These are phyloP conservation scores for Urechis unicinctus DNA, from an alignment of 2,888 invertebrate genomes.

Conservation along the genomic window DNA sequence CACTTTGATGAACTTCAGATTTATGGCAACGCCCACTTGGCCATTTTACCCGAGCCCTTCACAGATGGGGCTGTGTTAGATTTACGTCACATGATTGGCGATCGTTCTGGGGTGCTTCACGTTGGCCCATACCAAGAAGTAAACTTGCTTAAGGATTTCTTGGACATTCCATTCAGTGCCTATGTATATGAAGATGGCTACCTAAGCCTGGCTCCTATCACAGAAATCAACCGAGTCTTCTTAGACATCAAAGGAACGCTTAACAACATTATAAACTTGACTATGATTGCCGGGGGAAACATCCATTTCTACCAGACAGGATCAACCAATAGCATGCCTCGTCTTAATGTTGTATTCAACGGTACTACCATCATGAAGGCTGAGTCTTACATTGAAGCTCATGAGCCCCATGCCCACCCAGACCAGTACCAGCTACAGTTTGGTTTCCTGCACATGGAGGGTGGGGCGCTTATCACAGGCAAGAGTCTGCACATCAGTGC, in stretches of 20 bases:
- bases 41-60: constrained; percentile 22
- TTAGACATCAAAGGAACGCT: constrained; percentile 29
- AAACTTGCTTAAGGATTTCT: constrained; percentile 26
- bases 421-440: constrained; percentile 26
- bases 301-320: constrained; percentile 28
- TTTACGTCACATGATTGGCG: constrained; percentile 35
- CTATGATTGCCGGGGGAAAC: constrained; percentile 29
- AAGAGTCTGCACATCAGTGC: constrained; percentile 27
- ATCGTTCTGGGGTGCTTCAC: constrained; percentile 29
- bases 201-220: constrained; percentile 31
- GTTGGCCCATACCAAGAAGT: constrained; percentile 31
- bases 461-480: constrained; percentile 28
- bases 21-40: constrained; percentile 33
- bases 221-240: constrained; percentile 29
- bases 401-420: constrained; percentile 25
- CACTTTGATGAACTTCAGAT: constrained; percentile 31
- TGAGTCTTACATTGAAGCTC: constrained; percentile 26
- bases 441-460: constrained; percentile 27
- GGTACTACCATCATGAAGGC: constrained; percentile 32
- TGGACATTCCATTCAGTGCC: constrained; percentile 33
- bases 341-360: constrained; percentile 24
- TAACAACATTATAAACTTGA: constrained; percentile 31
- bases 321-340: constrained; percentile 24
- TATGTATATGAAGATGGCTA: constrained; percentile 31
- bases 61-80: constrained; percentile 21